phyloP scores from a whole-genome alignment of 2,113 vertebrate species.

The Muscicapa adusta region DNA sequence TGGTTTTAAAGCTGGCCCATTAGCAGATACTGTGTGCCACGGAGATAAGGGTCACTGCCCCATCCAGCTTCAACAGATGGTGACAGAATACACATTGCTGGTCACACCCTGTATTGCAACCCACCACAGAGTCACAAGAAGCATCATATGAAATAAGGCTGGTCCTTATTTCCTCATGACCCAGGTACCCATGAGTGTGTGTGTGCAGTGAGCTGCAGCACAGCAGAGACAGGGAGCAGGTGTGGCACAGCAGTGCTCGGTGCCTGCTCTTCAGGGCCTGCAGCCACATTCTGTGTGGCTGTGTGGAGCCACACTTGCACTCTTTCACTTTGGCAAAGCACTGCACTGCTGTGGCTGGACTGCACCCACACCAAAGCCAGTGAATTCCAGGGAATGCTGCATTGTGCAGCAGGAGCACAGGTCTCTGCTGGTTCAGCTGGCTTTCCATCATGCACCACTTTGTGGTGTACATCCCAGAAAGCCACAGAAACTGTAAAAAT shows the following conservation, averaged over 20 bases:
- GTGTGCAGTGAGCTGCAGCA: background rate
- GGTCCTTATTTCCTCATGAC: background rate
- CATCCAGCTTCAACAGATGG: too few species aligned
- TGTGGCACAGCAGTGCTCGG: background rate
- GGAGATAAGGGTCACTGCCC: too few species aligned
- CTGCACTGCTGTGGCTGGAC: background rate
- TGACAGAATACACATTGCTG: too few species aligned
- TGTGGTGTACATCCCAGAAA: background rate
- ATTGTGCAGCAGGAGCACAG: background rate
- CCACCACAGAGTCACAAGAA: background rate
- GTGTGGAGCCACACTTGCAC: background rate
- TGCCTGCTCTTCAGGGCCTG: background rate
- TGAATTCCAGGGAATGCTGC: background rate
- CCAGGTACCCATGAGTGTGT: background rate
- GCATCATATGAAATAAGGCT: background rate
- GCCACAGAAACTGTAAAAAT: background rate
- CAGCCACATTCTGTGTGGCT: accelerated
- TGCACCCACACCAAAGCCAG: accelerated
- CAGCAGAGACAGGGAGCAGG: background rate
- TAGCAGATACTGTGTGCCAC: too few species aligned
- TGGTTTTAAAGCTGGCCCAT: too few species aligned
- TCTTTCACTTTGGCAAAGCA: background rate
- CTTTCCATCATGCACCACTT: background rate
- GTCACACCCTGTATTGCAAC: too few species aligned
- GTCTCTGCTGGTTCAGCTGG: accelerated